Percentiles rank a stretch among this genome's conserved stretches.
Evolutionary conservation across 2,797 vertebrate genomes (phyloP).

Genomic region (Periparus ater): DNA sequence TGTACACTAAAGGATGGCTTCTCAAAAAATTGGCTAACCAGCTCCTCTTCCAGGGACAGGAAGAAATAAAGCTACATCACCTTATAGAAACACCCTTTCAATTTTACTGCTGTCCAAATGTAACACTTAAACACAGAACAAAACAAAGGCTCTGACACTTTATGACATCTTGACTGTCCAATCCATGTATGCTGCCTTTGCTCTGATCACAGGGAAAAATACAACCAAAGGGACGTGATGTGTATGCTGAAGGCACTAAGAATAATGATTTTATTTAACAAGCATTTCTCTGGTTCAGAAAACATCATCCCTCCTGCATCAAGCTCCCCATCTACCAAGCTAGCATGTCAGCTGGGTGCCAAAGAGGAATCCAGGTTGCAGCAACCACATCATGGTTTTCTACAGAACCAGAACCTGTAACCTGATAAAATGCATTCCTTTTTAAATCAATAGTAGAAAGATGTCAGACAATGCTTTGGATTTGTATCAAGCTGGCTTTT

Average conservation of each 20-base stretch:
- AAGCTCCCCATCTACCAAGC: background rate
- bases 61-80: background rate
- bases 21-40: background rate
- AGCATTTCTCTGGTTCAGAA: background rate
- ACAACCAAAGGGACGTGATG: background rate
- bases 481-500: background rate
- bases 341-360: background rate
- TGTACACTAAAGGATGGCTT: background rate
- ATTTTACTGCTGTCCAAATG: background rate
- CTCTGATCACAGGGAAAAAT: background rate
- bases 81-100: background rate
- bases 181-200: background rate
- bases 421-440: fast-evolving
- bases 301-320: background rate
- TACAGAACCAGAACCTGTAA: background rate
- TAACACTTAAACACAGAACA: background rate
- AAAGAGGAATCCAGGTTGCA: background rate
- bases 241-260: background rate
- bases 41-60: background rate
- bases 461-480: background rate
- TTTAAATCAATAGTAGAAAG: background rate
- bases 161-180: background rate
- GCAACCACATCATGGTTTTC: background rate
- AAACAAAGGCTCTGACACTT: background rate
- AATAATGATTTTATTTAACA: background rate